Base-by-base conservation (phyloP, 2,113 vertebrate genomes). In the Sebastes fasciatus region DNA sequence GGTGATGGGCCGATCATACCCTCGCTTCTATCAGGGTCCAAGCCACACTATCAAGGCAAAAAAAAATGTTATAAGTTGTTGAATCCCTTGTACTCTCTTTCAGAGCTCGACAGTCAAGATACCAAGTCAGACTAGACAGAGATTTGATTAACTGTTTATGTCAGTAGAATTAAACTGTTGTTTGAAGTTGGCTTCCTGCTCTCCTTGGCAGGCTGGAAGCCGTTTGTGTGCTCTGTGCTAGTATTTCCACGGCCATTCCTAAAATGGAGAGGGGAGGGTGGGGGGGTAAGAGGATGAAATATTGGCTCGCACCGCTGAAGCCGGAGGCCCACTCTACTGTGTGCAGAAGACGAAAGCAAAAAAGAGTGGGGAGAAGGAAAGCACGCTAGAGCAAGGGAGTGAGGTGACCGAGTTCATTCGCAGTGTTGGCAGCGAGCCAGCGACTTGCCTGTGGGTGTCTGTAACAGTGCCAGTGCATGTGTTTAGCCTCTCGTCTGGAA, bases 401-500 rank as follows among this genome's bases (percentile, higher is more conserved):
- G 82, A 90, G 95, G 93, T 96, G 93, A 96, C 84, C 67, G 94
- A 90, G 95, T 96, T 96, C 95, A 92, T 94, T 91, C 77, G 40
- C 86, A 80, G 83, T 72, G 42, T 87, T 96, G 95, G 95, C 94
- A 84, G 80, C 4, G 72, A 80, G 91, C 95, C 94, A 95, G 42
- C 34, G 72, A 83, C 85, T 91, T 86, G 95, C 94, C 94, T 94
- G 94, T 95, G 94, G 94, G 93, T 94, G 94, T 95, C 92, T 95
- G 94, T 93, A 92, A 89, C 91, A 49, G 78, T 92, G 94, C 94
- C 93, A 95, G 93, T 86, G 92, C 94, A 93, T 95, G 94, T 95
- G 94, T 95, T 96, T 93, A 93, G 93, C 93, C 93, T 94, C 90
- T 92, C 76, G 93, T 95, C 95, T 96, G 92, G 91, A 90, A 68